Percentiles rank a stretch among this genome's conserved stretches.
These are phyloP conservation scores for Parnassius smintheus DNA, from an alignment of 2,888 invertebrate species.

Conservation along the genomic window DNA sequence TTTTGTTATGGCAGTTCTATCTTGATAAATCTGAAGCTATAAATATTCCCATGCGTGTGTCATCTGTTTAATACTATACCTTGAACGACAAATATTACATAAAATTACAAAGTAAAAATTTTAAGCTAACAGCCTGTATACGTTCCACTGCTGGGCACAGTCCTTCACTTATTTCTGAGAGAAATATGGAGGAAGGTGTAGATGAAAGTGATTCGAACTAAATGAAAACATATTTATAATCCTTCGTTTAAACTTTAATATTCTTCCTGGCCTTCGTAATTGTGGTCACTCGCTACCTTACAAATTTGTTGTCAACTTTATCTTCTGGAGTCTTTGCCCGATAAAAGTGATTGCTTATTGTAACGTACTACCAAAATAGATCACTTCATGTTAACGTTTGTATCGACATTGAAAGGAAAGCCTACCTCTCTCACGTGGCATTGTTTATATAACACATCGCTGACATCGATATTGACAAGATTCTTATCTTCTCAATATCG, in stretches of 20 bases:
- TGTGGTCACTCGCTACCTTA: constrained; percentile 18
- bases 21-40: too few species aligned
- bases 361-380: constrained; percentile 67
- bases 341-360: constrained; percentile 61
- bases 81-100: too few species aligned
- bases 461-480: constrained; percentile 54
- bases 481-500: constrained; percentile 42
- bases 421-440: constrained; percentile 66
- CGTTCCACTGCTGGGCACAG: too few species aligned
- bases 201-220: background rate
- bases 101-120: too few species aligned
- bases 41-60: too few species aligned
- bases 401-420: constrained; percentile 49
- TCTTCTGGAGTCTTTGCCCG: constrained; percentile 63
- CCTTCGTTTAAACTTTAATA: constrained; percentile 9
- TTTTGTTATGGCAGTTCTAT: too few species aligned
- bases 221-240: background rate
- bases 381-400: constrained; percentile 51
- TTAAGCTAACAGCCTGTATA: too few species aligned
- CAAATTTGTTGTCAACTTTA: constrained; percentile 19
- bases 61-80: too few species aligned
- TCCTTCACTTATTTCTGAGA: too few species aligned
- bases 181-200: too few species aligned
- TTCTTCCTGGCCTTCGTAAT: background rate
- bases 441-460: constrained; percentile 67